Conservation (phyloP, 2,113 vertebrate species). For the Phrynosoma platyrhinos region DNA sequence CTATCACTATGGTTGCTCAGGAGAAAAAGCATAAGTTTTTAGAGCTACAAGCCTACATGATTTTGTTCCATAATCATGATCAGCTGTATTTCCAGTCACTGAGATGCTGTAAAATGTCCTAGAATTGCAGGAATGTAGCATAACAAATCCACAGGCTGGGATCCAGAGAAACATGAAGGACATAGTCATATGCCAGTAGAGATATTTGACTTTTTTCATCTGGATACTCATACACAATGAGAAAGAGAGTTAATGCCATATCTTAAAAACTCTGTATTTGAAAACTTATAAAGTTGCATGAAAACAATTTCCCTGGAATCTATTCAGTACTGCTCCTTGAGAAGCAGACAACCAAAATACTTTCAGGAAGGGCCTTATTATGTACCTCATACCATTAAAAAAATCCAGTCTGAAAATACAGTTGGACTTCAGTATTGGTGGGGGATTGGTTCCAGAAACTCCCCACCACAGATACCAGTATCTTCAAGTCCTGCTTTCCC, state of each 20-base stretch:
- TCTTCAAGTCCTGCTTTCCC: too few relatives aligned
- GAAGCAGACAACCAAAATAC: neutral
- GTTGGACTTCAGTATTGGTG: too few relatives aligned
- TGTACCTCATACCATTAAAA: neutral
- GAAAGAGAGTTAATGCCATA: neutral
- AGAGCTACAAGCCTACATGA: neutral
- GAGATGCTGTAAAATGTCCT: neutral
- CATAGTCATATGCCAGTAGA: too few relatives aligned
- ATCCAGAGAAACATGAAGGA: neutral
- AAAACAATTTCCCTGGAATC: neutral
- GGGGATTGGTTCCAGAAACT: too few relatives aligned
- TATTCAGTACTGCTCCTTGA: neutral
- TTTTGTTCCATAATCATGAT: neutral
- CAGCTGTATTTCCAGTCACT: neutral
- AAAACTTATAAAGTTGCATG: neutral
- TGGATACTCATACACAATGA: neutral
- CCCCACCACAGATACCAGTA: too few relatives aligned
- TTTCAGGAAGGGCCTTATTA: neutral
- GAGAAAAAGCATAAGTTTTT: neutral
- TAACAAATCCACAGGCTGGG: neutral
- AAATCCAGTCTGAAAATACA: neutral
- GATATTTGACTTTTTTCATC: neutral
- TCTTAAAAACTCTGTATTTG: neutral
- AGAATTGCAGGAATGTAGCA: neutral
- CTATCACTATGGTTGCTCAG: neutral